Conservation (phyloP, 1,140 invertebrate species). For the Uloborus diversus region DNA sequence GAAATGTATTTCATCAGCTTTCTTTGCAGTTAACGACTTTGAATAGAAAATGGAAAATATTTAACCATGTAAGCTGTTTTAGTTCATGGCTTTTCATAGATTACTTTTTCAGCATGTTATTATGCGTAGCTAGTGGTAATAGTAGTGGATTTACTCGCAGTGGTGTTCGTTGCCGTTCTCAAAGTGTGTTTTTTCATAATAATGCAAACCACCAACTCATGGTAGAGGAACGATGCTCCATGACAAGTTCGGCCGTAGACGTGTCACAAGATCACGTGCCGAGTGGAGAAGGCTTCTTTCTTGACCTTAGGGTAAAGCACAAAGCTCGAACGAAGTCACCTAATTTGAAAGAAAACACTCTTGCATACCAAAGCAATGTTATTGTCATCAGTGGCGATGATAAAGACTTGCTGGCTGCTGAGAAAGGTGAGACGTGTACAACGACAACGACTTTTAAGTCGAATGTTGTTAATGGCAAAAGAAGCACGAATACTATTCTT, state of each 20-base stretch:
- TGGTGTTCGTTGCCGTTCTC: slow-evolving; percentile 20
- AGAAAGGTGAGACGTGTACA: background rate
- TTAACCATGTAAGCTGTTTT: too few relatives aligned
- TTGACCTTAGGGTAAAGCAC: slow-evolving; percentile 1
- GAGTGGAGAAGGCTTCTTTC: background rate
- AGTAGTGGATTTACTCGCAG: slow-evolving; percentile 15
- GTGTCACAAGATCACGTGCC: slow-evolving; percentile 8
- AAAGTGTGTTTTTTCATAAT: slow-evolving; percentile 28
- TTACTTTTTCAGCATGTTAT: slow-evolving; percentile 50
- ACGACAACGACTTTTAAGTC: slow-evolving; percentile 46
- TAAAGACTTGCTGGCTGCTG: background rate
- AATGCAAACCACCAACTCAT: slow-evolving; percentile 44
- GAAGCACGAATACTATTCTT: slow-evolving; percentile 38
- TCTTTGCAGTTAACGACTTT: too few relatives aligned
- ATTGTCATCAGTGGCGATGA: slow-evolving; percentile 39
- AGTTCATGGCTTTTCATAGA: too few relatives aligned
- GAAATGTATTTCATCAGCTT: too few relatives aligned
- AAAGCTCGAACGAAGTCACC: background rate
- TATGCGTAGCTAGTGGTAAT: slow-evolving; percentile 36
- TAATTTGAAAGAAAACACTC: background rate
- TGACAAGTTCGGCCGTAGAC: slow-evolving; percentile 12
- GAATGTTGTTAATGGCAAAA: slow-evolving; percentile 32
- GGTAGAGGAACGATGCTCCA: slow-evolving; percentile 39
- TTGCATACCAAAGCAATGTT: slow-evolving; percentile 6
- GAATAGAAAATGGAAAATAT: too few relatives aligned